phyloP scores from a whole-genome alignment of 64 coral and sea anemone genomes.

The Montipora capricornis region DNA sequence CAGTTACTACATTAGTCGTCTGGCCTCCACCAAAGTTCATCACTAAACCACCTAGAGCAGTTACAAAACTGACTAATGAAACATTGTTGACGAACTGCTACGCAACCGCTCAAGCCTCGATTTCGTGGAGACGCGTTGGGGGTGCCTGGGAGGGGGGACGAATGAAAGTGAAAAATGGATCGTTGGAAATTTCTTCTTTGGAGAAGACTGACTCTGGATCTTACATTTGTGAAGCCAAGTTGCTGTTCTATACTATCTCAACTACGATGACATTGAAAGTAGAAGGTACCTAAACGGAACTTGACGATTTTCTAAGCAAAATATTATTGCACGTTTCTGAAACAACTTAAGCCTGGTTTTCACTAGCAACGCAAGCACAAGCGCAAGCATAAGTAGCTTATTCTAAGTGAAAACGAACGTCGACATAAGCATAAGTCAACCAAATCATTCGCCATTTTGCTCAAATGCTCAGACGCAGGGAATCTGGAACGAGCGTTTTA shows the following conservation, averaged over 20 bases:
- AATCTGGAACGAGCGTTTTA: no score
- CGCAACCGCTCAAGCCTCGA: neutral
- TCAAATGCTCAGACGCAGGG: no score
- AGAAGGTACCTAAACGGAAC: no score
- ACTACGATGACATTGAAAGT: neutral
- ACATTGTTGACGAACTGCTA: neutral
- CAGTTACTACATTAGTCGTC: neutral
- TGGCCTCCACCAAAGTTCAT: neutral
- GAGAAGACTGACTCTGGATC: neutral
- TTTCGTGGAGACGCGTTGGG: neutral
- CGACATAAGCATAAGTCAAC: no score
- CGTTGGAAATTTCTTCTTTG: neutral
- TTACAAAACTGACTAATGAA: neutral
- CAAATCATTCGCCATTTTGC: no score
- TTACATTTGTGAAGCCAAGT: constrained; percentile 13
- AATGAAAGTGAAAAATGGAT: constrained; percentile 1
- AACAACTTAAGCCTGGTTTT: no score
- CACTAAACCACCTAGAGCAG: neutral
- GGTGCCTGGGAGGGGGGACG: neutral
- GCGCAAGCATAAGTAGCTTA: no score
- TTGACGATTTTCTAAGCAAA: no score
- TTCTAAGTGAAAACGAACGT: no score
- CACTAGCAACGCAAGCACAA: no score
- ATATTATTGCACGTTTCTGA: no score
- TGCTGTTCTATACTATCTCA: neutral